Percentiles rank a stretch among this genome's conserved stretches.
These are phyloP conservation scores for Mythimna impura DNA, from an alignment of 2,888 invertebrate genomes.

Conservation along the genomic window DNA sequence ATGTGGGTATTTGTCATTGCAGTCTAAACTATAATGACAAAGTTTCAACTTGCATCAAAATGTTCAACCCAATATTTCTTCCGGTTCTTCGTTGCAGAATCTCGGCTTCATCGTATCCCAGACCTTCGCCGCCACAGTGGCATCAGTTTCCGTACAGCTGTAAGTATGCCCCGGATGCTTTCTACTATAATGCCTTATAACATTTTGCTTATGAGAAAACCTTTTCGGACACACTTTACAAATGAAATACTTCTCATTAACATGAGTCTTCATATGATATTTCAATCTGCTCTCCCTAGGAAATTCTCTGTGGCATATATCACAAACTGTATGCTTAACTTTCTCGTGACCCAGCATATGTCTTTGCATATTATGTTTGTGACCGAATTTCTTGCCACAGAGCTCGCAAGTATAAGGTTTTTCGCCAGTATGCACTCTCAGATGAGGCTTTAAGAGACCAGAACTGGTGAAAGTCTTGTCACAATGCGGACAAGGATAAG, in stretches of 20 bases:
- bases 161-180: conserved; percentile 79
- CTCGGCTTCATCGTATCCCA: conserved; percentile 74
- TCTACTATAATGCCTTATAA: conserved; percentile 77
- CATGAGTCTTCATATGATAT: conserved; percentile 81
- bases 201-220: conserved; percentile 82
- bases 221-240: conserved; percentile 77
- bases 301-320: conserved; percentile 79
- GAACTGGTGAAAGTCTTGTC: conserved; percentile 74
- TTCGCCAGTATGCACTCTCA: conserved; percentile 76
- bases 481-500: conserved; percentile 74
- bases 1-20: no score
- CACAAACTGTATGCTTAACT: conserved; percentile 76
- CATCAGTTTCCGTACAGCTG: conserved; percentile 75
- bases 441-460: conserved; percentile 70
- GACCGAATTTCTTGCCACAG: conserved; percentile 77
- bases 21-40: no score
- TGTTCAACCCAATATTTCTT: conserved; percentile 58
- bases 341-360: conserved; percentile 75
- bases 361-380: conserved; percentile 80
- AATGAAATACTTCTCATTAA: conserved; percentile 76
- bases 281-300: conserved; percentile 79
- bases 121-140: conserved; percentile 74
- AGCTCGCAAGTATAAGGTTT: conserved; percentile 71
- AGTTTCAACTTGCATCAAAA: no score
- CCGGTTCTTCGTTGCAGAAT: conserved; percentile 59